phyloP scores from a whole-genome alignment of 2,113 vertebrate species.

The Pomatostomus ruficeps region DNA sequence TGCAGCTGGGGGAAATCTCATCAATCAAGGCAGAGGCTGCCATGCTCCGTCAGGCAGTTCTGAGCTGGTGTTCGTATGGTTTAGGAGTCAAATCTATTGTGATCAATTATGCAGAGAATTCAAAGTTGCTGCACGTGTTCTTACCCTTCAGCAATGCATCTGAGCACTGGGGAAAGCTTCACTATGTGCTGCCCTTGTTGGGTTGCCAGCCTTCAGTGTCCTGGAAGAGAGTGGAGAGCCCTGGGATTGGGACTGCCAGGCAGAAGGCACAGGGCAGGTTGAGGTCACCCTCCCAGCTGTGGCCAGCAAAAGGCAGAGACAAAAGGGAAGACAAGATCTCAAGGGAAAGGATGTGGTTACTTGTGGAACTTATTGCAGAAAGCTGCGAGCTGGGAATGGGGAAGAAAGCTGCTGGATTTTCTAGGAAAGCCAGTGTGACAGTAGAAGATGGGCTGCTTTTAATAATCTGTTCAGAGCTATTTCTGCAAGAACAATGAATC shows the following conservation, averaged over 20 bases:
- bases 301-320: background rate
- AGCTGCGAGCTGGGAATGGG: background rate
- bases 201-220: background rate
- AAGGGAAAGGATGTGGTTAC: slow-evolving; percentile 15
- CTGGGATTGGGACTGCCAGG: background rate
- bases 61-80: background rate
- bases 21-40: background rate
- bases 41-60: background rate
- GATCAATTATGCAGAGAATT: background rate
- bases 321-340: background rate
- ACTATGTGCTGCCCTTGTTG: background rate
- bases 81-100: background rate
- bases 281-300: background rate
- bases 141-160: background rate
- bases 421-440: background rate
- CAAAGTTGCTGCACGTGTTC: background rate
- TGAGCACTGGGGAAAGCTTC: background rate
- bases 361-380: background rate
- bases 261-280: background rate
- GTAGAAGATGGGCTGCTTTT: slow-evolving; percentile 41
- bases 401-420: background rate
- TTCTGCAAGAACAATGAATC: slow-evolving; percentile 47
- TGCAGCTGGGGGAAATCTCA: background rate
- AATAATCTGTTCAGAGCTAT: slow-evolving; percentile 45
- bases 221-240: background rate